Base-by-base conservation (phyloP, 2,888 invertebrate species). In the Andrena chrysosceles region DNA sequence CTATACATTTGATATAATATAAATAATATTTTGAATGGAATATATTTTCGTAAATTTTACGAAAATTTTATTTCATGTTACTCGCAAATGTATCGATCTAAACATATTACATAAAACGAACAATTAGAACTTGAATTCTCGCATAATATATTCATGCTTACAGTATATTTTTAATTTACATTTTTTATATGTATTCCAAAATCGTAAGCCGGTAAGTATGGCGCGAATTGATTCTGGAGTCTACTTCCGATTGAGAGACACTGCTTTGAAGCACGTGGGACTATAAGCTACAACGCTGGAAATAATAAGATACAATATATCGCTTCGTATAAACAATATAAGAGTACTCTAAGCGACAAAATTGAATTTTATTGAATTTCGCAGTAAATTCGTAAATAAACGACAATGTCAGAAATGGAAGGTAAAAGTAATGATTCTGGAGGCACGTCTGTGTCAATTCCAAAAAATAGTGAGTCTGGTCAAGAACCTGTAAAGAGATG, bases 161-260 rank as follows among this genome's bases (percentile, higher is more conserved):
- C 6, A 35, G 10, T 49, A 29, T 1, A 7, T 33, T 35, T 4
- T 56, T 49, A 20, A 10, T 7, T 5, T 63, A 5, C 3, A 13
- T 23, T 23, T 20, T 1, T 31, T n/a, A 16, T 1, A n/a, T 26
- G 4, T 20, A 52, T 20, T 16, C 16, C 16, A 42, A 42, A 42
- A 42, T 42, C 42, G 42, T 5, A 42, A 42, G 16, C 16, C 42
- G 42, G 42, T 35, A 35, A 10, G 8, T 20, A 54, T 23, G n/a
- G 54, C 20, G 20, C 20, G 54, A 20, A 54, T 54, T 54, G n/a
- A 54, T 54, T 54, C 33, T 59, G 13, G 29, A 67, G 48, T 16
- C 29, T 60, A n/a, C 23, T 56, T 1, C 6, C 13, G 16, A n/a
- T 67, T 78, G 79, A 64, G 63, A 69, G 35, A 49, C 79, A 78